Percentiles rank a stretch among this genome's conserved stretches.
phyloP scores from a whole-genome alignment of 2,888 invertebrate species.

The Lissocephala sabroskyi region DNA sequence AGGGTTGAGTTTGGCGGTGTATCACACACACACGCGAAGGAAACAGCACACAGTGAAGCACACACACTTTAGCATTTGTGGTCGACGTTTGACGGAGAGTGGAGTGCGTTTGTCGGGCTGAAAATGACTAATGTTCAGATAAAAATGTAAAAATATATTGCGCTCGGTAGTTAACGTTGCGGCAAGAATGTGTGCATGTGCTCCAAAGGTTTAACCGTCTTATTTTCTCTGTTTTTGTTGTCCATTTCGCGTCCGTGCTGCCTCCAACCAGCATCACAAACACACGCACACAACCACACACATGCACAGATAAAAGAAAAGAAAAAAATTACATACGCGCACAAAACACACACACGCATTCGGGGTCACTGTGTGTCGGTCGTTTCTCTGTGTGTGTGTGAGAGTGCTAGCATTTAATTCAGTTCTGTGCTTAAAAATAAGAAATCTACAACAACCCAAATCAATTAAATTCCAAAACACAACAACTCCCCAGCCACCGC shows the following conservation, averaged over 20 bases:
- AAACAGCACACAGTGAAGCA: too few species aligned
- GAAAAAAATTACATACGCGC: conserved; percentile 14
- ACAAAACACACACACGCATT: conserved; percentile 22
- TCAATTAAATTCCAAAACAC: conserved; percentile 10
- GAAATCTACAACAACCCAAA: conserved; percentile 17
- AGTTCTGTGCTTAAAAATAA: conserved; percentile 28
- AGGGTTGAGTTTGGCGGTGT: too few species aligned
- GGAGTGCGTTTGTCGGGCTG: too few species aligned
- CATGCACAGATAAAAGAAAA: conserved; percentile 18
- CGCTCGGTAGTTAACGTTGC: conserved; percentile 17
- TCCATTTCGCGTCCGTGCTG: conserved; percentile 31
- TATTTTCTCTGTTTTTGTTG: conserved; percentile 17
- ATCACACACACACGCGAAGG: too few species aligned
- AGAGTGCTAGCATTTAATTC: conserved; percentile 53
- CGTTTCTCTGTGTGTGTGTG: too few species aligned
- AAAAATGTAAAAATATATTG: conserved; percentile 50
- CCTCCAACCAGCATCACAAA: conserved; percentile 48
- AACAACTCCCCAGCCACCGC: too few species aligned
- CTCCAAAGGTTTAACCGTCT: conserved; percentile 28
- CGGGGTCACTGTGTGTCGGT: conserved; percentile 16
- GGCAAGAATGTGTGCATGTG: conserved; percentile 38
- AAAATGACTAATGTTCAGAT: conserved; percentile 1
- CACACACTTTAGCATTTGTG: too few species aligned
- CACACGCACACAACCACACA: conserved; percentile 30
- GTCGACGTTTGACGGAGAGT: too few species aligned